Evolutionary conservation across 2,797 vertebrate genomes (phyloP).

Genomic region (Pogonophryne albipinna): DNA sequence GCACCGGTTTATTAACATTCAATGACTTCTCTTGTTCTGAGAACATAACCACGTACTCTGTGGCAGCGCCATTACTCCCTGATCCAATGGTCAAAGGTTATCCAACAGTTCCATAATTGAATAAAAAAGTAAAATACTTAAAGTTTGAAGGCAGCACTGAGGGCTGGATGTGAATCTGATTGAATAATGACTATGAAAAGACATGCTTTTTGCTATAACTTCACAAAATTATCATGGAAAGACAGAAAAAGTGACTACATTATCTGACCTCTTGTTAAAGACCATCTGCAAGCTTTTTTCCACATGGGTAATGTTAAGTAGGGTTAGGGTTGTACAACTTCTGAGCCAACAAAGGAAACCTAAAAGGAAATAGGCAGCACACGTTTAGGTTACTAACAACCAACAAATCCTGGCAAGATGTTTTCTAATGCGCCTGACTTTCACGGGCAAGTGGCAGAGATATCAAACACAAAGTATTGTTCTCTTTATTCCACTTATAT

Average conservation of each 20-base stretch:
- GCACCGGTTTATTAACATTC: constrained; percentile 85
- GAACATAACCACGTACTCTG: constrained; percentile 80
- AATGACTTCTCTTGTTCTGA: constrained; percentile 73
- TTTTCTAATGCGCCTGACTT: constrained; percentile 49
- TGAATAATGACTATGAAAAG: constrained; percentile 23
- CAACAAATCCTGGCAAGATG: constrained; percentile 29
- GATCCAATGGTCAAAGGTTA: constrained; percentile 70
- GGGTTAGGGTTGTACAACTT: no score
- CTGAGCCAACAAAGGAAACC: constrained; percentile 9
- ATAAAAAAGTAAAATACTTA: constrained; percentile 19
- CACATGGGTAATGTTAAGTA: neutral
- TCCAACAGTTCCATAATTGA: constrained; percentile 19
- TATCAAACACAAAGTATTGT: constrained; percentile 42
- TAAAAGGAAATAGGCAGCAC: constrained; percentile 31
- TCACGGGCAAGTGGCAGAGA: constrained; percentile 48
- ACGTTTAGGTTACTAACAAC: constrained; percentile 40
- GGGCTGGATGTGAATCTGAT: constrained; percentile 23
- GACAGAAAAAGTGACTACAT: constrained; percentile 1
- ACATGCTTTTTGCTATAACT: constrained; percentile 2
- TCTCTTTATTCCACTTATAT: constrained; percentile 38
- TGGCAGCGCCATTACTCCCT: constrained; percentile 41
- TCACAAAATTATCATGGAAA: constrained; percentile 25
- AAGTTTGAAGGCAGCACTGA: constrained; percentile 23
- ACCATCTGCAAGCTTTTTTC: constrained; percentile 14
- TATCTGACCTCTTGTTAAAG: constrained; percentile 13